Evolutionary conservation across 2,888 invertebrate genomes (phyloP), one percentile per base, ranked within the genome.

Genomic region (Mythimna albipuncta): DNA sequence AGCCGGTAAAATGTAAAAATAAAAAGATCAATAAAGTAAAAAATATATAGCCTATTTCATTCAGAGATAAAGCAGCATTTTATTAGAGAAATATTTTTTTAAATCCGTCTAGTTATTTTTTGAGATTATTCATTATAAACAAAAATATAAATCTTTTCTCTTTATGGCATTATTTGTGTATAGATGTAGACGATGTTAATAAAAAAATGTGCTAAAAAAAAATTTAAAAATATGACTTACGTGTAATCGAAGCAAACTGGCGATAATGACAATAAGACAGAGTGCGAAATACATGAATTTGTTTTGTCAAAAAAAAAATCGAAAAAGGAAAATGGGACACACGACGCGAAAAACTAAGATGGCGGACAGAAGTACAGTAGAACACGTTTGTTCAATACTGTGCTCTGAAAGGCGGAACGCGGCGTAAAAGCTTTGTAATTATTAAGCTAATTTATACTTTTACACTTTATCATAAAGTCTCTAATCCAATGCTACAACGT

Each of bases 271-370:
- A 83, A 95, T 95, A 79, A 95, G 87, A 83, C 95, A 95, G 91
- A 95, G 94, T 70, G 95, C 95, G 81, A 95, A 92, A 93, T 95
- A 95, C 95, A 95, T 95, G 90, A 93, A 93, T 89, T 83, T 85
- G 87, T 78, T 90, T 69, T 55, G 7, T 50, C 21, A 10, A 3
- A 52, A 38, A 52, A 38, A 52, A 41, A 59, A n/a, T 16, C 32
- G 4, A 6, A 69, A 69, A 61, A 47, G 6, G 35, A 32, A 75
- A 35, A 21, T 11, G 11, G 11, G 2, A 26, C 50, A 11, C 50
- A 16, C 32, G 5, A 50, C 3, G 13, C 5, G 9, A 35, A 47
- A 64, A 55, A 0, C 10, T 67, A 79, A 70, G 35, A 68, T 70
- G 66, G 66, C 47, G 13, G 61, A 58, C 6, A 0, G 19, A 38